Conservation (phyloP, 2,113 vertebrate genomes). For the Ovibos moschatus region DNA sequence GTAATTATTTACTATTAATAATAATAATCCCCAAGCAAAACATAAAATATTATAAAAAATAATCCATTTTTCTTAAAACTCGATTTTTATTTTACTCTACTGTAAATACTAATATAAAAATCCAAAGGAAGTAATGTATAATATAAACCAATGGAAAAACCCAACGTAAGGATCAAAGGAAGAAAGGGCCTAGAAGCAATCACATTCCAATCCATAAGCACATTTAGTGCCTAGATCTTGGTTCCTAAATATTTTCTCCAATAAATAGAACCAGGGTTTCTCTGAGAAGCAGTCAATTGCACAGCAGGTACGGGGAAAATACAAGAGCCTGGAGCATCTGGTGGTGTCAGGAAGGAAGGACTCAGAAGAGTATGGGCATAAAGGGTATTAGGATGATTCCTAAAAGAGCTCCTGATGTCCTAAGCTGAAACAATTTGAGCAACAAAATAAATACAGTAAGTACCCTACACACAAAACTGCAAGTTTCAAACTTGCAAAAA, state of each 20-base stretch:
- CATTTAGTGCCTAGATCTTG: neutral
- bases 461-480: neutral
- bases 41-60: neutral
- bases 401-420: neutral
- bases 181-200: neutral
- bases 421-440: neutral
- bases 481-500: neutral
- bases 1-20: neutral
- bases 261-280: neutral
- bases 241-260: neutral
- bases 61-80: conserved; percentile 17
- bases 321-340: neutral
- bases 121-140: neutral
- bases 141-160: neutral
- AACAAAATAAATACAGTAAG: neutral
- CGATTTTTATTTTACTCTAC: neutral
- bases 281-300: neutral
- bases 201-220: neutral
- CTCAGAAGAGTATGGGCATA: neutral
- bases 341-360: neutral
- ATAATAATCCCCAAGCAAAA: neutral
- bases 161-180: neutral
- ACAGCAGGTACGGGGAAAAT: neutral
- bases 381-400: neutral
- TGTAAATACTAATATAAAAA: neutral